Evolutionary conservation across 1,140 invertebrate species (phyloP).

Genomic region (Brachionus rubens): DNA sequence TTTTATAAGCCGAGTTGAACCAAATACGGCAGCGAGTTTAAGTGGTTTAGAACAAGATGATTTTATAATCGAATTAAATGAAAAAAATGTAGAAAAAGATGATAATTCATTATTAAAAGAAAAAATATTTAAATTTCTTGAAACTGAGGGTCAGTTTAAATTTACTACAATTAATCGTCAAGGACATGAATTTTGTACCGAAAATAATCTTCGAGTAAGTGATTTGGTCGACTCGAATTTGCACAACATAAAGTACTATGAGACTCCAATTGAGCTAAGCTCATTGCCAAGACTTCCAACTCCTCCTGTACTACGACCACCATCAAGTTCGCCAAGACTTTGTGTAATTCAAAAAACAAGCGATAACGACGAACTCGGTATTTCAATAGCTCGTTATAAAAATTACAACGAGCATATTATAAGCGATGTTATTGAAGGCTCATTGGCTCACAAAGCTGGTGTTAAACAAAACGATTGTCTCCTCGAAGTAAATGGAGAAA

Average conservation of each 20-base stretch:
- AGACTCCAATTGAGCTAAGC: not conserved
- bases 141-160: slow-evolving; percentile 1
- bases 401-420: slow-evolving; percentile 21
- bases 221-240: not conserved
- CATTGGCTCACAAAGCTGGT: slow-evolving; percentile 11
- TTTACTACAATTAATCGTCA: not conserved
- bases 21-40: not conserved
- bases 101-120: slow-evolving; percentile 33
- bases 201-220: not conserved
- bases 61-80: slow-evolving; percentile 31
- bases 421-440: slow-evolving; percentile 10
- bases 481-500: slow-evolving; percentile 10
- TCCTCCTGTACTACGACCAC: not conserved
- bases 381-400: slow-evolving; percentile 21
- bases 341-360: slow-evolving; percentile 35
- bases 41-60: slow-evolving; percentile 11
- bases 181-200: not conserved
- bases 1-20: slow-evolving; percentile 34
- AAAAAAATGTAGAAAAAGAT: slow-evolving; percentile 24
- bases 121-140: slow-evolving; percentile 1
- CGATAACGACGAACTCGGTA: slow-evolving; percentile 9
- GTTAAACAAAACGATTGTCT: slow-evolving; percentile 33
- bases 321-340: not conserved
- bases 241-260: not conserved
- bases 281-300: not conserved